Evolutionary conservation across 1,140 invertebrate genomes (phyloP).

Genomic region (Halictus rubicundus): DNA sequence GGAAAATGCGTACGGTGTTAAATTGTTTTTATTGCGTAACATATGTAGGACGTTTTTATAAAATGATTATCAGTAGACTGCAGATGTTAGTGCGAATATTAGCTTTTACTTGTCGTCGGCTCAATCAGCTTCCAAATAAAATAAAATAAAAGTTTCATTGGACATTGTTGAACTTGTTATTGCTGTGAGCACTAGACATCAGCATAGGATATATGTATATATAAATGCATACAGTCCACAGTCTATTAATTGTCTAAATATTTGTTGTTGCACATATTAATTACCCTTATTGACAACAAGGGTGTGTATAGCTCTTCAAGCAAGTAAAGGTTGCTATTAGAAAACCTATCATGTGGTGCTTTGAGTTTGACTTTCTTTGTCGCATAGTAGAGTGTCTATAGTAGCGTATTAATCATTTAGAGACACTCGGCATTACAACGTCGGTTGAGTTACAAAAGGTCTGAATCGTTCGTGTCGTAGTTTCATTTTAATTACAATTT

Average conservation of each 20-base stretch:
- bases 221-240: too few relatives aligned
- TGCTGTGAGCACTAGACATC: too few relatives aligned
- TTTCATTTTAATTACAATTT: constrained; percentile 13
- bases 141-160: too few relatives aligned
- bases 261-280: background rate
- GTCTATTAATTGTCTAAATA: background rate
- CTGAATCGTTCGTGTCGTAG: background rate
- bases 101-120: too few relatives aligned
- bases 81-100: too few relatives aligned
- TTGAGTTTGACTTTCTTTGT: background rate
- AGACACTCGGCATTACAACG: background rate
- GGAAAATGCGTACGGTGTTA: background rate
- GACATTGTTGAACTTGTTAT: too few relatives aligned
- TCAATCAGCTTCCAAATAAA: too few relatives aligned
- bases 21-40: constrained; percentile 23
- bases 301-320: constrained; percentile 17
- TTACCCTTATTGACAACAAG: constrained; percentile 6
- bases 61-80: constrained; percentile 11
- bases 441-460: background rate
- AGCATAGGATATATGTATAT: too few relatives aligned
- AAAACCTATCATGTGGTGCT: background rate
- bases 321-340: constrained; percentile 7
- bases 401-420: too few relatives aligned
- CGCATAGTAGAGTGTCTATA: background rate
- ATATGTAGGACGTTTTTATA: constrained; percentile 22